Base-by-base conservation (phyloP, 2,797 vertebrate genomes). In the Phoebastria nigripes region DNA sequence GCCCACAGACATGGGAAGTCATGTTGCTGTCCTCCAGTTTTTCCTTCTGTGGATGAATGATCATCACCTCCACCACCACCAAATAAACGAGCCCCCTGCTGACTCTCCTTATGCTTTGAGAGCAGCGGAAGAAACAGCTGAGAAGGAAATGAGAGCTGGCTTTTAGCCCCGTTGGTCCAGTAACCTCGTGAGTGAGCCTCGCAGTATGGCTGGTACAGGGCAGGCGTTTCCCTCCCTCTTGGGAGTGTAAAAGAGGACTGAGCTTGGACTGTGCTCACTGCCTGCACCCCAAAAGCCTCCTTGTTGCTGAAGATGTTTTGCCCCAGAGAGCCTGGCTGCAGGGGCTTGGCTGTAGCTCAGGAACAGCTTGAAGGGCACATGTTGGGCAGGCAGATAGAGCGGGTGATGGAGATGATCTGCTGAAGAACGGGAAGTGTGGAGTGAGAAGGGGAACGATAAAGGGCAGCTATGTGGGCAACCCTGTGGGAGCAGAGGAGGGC, bases 291-390 rank as follows among this genome's bases (percentile, higher is more conserved):
- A 8, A 46, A 88, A 82, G 16, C 35, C 14, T 89, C 35, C 52
- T 46, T 71, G 42, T 35, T 29, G 24, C 72, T 89, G 76, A 87
- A 87, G 89, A 47, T 0, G 1, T 61, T 84, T 91, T 93, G 55
- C 25, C 58, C 25, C 0, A 0, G 39, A 74, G 65, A 85, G 52
- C 41, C 44, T 5, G 19, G 33, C 54, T 73, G 46, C 54, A 56
- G 70, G 54, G 42, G 12, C 87, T 94, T 87, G 76, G 31, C 61
- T 89, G 47, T 59, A 82, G 52, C 80, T 92, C 41, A 82, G 58
- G 66, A 91, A 70, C 74, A 94, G 84, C 90, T 92, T 93, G 90
- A 77, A 87, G 69, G 93, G 87, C 83, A 72, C 61, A 37, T 63
- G 83, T 88, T 95, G 59, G 89, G 79, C 88, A 51, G 93, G 84